Evolutionary conservation across 2,797 vertebrate species (phyloP), one percentile per base, ranked within the genome.

Genomic region (Lepidocolaptes lacrymiger): DNA sequence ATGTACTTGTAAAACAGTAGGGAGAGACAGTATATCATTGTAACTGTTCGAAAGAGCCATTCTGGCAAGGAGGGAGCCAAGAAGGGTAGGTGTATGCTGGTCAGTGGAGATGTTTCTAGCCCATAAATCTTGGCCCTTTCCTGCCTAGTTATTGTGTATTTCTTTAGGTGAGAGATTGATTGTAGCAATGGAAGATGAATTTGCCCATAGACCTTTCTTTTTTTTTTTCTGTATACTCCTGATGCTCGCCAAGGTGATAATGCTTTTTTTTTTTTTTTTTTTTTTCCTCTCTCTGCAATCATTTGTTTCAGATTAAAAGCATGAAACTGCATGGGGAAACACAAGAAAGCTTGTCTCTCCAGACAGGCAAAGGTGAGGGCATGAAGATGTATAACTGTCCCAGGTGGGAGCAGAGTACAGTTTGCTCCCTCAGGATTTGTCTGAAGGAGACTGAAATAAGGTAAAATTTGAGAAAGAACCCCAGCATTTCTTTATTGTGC

Each of bases 1-100:
- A 99, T 99, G 99, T 98, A 99, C 99, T 99, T 99, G 99, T 99
- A 99, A 99, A 99, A 99, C 99, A 99, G 99, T 99, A 98, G 98
- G 98, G 98, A 99, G 98, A 98, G 98, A 98, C 98, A 98, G 99
- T 99, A 99, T 98, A 99, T 99, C 99, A 99, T 98, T 97, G 98
- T 98, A 98, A 99, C 98, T 98, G 98, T 98, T 98, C 96, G 98
- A 98, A 98, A 98, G 96, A 97, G 98, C 97, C 98, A 97, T 98
- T 97, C 97, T 89, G 97, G 97, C 96, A 98, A 98, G 98, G 98
- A 98, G 98, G 98, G 97, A 98, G 98, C 98, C 98, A 98, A 97
- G 92, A 98, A 98, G 98, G 98, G 98, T 98, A 99, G 99, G 99
- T 98, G 98, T 98, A 98, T 98, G 98, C 98, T 99, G 99, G 99